phyloP scores from a whole-genome alignment of 2,888 invertebrate species.

The Drosophila fungiperda region DNA sequence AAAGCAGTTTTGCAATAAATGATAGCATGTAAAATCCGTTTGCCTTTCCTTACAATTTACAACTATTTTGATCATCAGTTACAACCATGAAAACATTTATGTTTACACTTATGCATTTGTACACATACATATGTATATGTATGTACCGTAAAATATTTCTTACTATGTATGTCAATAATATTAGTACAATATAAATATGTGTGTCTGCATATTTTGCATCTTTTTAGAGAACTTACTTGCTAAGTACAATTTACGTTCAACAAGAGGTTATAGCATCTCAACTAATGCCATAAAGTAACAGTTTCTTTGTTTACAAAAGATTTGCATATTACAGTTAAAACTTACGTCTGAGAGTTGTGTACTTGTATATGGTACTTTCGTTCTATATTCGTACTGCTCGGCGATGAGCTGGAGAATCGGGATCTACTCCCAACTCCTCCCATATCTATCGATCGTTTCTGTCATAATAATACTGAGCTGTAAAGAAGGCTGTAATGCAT shows the following conservation, averaged over 20 bases:
- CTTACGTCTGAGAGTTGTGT: slow-evolving; percentile 74
- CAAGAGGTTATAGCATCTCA: slow-evolving; percentile 74
- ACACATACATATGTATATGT: slow-evolving; percentile 38
- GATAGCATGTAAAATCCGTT: slow-evolving; percentile 53
- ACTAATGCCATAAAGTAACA: slow-evolving; percentile 76
- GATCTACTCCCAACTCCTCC: not conserved
- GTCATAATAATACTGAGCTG: slow-evolving; percentile 61
- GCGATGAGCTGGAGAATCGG: slow-evolving; percentile 10
- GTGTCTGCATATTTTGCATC: slow-evolving; percentile 31
- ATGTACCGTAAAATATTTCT: slow-evolving; percentile 66
- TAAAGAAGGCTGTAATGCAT: slow-evolving; percentile 57
- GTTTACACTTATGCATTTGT: slow-evolving; percentile 60
- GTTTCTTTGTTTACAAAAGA: slow-evolving; percentile 69
- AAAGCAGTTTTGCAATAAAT: slow-evolving; percentile 55
- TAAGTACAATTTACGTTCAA: slow-evolving; percentile 75
- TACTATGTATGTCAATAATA: slow-evolving; percentile 57
- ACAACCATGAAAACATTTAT: slow-evolving; percentile 82
- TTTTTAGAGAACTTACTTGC: slow-evolving; percentile 58
- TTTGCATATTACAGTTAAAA: slow-evolving; percentile 73
- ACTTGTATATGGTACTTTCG: slow-evolving; percentile 51
- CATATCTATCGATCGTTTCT: slow-evolving; percentile 11
- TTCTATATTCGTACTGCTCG: slow-evolving; percentile 39
- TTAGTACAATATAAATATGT: slow-evolving; percentile 63
- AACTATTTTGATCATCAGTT: slow-evolving; percentile 83
- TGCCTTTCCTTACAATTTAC: slow-evolving; percentile 49